phyloP scores from a whole-genome alignment of 2,797 vertebrate genomes.

The Phoxinus dragarum region DNA sequence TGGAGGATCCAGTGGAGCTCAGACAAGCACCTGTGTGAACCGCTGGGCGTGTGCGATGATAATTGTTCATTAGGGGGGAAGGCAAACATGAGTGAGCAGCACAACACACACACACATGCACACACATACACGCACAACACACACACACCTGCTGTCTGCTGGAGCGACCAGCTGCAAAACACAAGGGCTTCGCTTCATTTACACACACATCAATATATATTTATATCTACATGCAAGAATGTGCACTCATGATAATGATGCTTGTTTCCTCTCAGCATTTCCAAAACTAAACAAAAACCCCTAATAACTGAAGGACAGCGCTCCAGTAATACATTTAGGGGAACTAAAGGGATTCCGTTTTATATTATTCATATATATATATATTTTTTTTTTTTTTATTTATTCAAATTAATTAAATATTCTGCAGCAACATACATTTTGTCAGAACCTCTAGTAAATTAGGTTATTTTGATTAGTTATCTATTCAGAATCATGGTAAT shows the following conservation, averaged over 20 bases:
- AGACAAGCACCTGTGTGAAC: constrained; percentile 54
- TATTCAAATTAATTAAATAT: no score
- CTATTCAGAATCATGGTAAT: no score
- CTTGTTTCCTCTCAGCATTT: neutral
- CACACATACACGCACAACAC: constrained; percentile 24
- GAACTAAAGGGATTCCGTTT: no score
- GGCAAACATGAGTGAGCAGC: constrained; percentile 15
- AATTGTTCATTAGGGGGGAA: constrained; percentile 51
- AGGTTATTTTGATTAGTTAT: no score
- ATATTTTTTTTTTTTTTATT: no score
- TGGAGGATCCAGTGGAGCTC: constrained; percentile 28
- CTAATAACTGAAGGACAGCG: no score
- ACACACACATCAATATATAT: neutral
- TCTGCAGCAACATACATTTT: no score
- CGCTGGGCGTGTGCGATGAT: constrained; percentile 45
- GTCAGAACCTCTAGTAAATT: no score
- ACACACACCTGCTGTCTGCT: neutral
- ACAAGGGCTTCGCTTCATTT: neutral
- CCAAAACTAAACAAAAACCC: no score
- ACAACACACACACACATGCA: constrained; percentile 3
- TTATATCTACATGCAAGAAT: neutral
- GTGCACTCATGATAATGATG: neutral
- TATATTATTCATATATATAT: no score
- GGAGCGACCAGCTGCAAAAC: constrained; percentile 24
- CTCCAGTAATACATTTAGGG: no score